phyloP scores from a whole-genome alignment of 2,797 vertebrate species.

The Lateolabrax maculatus region DNA sequence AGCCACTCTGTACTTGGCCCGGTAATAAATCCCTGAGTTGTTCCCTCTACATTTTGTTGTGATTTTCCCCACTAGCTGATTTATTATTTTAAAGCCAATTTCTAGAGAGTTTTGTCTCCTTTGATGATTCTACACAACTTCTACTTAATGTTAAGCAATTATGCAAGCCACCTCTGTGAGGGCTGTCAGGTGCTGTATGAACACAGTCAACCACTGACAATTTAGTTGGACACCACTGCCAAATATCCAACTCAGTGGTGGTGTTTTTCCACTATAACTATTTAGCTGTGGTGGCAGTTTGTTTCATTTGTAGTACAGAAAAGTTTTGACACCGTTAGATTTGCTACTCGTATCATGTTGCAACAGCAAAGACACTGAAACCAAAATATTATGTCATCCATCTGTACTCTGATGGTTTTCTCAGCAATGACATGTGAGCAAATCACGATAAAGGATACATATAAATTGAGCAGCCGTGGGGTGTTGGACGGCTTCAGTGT shows the following conservation, averaged over 20 bases:
- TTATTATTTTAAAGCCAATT: conserved; percentile 30
- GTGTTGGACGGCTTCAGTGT: conserved; percentile 87
- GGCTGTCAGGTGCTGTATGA: conserved; percentile 19
- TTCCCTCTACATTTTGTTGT: background rate
- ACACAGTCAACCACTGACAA: background rate
- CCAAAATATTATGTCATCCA: background rate
- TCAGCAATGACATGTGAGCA: background rate
- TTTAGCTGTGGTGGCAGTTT: background rate
- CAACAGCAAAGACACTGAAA: background rate
- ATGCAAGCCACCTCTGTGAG: conserved; percentile 1
- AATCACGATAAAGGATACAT: conserved; percentile 91
- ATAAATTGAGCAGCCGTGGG: conserved; percentile 91
- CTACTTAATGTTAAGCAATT: background rate
- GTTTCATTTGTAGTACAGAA: background rate
- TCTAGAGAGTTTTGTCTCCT: conserved; percentile 9
- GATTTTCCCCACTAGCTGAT: conserved; percentile 13
- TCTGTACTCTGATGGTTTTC: background rate
- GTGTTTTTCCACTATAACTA: background rate
- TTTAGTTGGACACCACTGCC: background rate
- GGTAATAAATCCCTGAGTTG: conserved; percentile 12
- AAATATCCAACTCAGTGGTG: background rate
- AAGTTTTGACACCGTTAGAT: background rate
- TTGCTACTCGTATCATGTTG: background rate
- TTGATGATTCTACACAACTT: conserved; percentile 11
- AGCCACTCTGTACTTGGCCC: conserved; percentile 26